Evolutionary conservation across 1,140 invertebrate genomes (phyloP), one percentile per base, ranked within the genome.

Genomic region (Ceratosolen solmsi): DNA sequence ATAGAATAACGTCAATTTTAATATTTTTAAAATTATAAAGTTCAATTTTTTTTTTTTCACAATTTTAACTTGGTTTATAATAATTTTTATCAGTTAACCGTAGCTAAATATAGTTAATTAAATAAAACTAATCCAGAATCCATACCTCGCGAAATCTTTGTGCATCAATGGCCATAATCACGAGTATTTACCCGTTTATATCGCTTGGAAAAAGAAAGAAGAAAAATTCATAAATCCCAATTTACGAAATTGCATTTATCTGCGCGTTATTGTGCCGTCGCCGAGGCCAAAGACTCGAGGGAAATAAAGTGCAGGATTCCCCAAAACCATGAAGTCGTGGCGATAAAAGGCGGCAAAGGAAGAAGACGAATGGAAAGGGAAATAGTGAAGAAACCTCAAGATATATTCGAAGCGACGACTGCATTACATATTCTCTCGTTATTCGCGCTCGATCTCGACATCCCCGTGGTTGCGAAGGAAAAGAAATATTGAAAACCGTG

Each of bases 381-480:
- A 15, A n/a, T 60, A n/a, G n/a, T 27, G n/a, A 5, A 36, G 49
- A 30, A 73, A 11, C 46, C 20, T 8, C 20, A 73, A 73, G 54
- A 49, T 72, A 27, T 72, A 72, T 58, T 30, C 17, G 56, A 41
- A 36, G 17, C 30, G 79, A 13, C 27, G 68, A 60, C 27, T 63
- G 38, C 51, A 87, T 89, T 89, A 89, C 85, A 86, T 88, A 89
- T 89, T 90, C 87, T 86, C 89, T 88, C 86, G 85, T 89, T 89
- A 89, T 88, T 89, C 85, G 84, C 84, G 85, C 80, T 85, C 86
- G 85, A 89, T 90, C 87, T 80, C 83, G 79, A 84, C 79, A 7
- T 60, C 54, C 68, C 22, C n/a, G n/a, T 65, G 0, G 30, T 22
- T 22, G 30, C 0, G 20, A 9, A 1, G 2, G 22, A 65, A 36